These are phyloP conservation scores for Umimayanthus chanpuru DNA, from an alignment of 92 coral and sea anemone species.

Conservation along the genomic window DNA sequence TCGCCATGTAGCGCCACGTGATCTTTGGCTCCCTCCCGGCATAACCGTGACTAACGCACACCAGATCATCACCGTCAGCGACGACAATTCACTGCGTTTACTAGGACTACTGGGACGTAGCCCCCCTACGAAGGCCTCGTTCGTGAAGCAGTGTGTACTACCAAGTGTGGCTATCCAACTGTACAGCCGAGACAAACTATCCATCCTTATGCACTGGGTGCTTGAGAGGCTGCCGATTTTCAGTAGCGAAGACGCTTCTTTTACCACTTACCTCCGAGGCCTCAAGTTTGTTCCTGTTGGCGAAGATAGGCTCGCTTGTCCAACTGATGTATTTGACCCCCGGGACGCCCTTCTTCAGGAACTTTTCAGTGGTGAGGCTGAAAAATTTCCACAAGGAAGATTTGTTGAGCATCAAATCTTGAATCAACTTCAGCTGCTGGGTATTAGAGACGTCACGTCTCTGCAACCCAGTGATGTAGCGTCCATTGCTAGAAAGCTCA, in stretches of 20 bases:
- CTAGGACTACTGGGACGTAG: neutral
- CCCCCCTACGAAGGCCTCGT: slow-evolving; percentile 30
- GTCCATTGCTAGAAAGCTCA: slow-evolving; percentile 49
- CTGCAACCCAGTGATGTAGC: slow-evolving; percentile 54
- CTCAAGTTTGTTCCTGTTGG: slow-evolving; percentile 68
- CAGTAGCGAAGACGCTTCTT: slow-evolving; percentile 40
- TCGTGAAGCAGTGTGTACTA: slow-evolving; percentile 57
- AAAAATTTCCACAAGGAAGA: slow-evolving; percentile 64
- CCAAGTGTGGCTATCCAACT: slow-evolving; percentile 36
- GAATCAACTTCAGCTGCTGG: slow-evolving; percentile 50
- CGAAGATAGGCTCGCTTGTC: slow-evolving; percentile 41
- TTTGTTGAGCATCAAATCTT: slow-evolving; percentile 55
- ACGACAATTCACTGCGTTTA: slow-evolving; percentile 19
- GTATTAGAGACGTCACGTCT: slow-evolving; percentile 56
- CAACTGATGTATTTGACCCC: slow-evolving; percentile 77
- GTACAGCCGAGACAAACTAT: slow-evolving; percentile 57
- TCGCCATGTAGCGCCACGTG: slow-evolving; percentile 61
- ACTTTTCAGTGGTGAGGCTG: slow-evolving; percentile 65
- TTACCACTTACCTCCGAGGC: slow-evolving; percentile 41
- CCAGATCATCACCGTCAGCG: slow-evolving; percentile 20
- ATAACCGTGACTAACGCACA: slow-evolving; percentile 48
- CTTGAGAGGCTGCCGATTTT: slow-evolving; percentile 59
- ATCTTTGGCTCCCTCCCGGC: slow-evolving; percentile 42
- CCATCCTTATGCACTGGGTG: slow-evolving; percentile 77
- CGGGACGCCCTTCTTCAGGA: slow-evolving; percentile 41